Evolutionary conservation across 2,888 invertebrate genomes (phyloP).

Genomic region (Allophyes oxyacanthae): DNA sequence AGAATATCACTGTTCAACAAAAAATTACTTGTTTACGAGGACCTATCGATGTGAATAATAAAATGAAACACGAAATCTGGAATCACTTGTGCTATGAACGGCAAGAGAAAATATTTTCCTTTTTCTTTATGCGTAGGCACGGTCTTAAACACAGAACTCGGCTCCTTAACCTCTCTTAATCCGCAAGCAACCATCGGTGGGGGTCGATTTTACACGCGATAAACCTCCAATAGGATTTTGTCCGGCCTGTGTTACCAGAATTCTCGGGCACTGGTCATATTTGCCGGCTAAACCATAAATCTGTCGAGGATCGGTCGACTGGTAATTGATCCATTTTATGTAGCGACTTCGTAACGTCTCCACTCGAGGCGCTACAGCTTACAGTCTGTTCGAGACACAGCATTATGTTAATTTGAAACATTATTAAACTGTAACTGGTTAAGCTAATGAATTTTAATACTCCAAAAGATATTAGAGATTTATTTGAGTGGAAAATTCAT

Average conservation of each 20-base stretch:
- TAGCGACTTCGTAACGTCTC: conserved; percentile 72
- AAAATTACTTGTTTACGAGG: conserved; percentile 28
- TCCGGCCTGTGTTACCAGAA: conserved; percentile 61
- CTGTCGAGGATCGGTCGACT: conserved; percentile 64
- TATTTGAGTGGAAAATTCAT: conserved; percentile 4
- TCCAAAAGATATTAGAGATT: conserved; percentile 9
- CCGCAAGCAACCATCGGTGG: conserved; percentile 69
- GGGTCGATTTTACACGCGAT: conserved; percentile 78
- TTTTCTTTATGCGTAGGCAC: conserved; percentile 53
- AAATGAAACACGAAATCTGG: conserved; percentile 47
- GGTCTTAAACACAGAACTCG: conserved; percentile 62
- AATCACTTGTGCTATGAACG: conserved; percentile 42
- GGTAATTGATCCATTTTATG: conserved; percentile 72
- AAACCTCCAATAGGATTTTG: conserved; percentile 74
- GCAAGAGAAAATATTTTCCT: conserved; percentile 50
- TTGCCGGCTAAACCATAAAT: conserved; percentile 64
- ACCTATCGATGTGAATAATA: conserved; percentile 39
- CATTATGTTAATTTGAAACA: conserved; percentile 60
- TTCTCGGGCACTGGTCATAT: conserved; percentile 44
- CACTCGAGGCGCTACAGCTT: conserved; percentile 50
- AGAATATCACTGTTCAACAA: conserved; percentile 13
- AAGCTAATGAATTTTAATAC: conserved; percentile 31
- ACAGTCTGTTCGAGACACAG: conserved; percentile 44
- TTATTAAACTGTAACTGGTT: conserved; percentile 39
- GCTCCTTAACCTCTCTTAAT: conserved; percentile 71